Conservation (phyloP, 1,140 invertebrate species). For the Atta cephalotes region DNA sequence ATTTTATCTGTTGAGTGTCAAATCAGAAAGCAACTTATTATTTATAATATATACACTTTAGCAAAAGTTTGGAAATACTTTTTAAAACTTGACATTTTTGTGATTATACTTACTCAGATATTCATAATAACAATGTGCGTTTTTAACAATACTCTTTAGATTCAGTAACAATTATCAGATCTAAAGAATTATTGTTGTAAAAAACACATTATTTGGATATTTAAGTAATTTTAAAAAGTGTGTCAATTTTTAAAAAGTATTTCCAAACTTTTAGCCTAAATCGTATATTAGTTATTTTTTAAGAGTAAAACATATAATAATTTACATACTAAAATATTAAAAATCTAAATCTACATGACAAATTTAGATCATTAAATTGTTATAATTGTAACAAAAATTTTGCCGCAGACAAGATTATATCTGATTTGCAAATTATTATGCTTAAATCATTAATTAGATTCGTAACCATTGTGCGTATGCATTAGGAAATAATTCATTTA, state of each 20-base stretch:
- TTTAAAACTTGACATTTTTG: too few species aligned
- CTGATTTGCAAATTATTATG: neutral
- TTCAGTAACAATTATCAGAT: too few species aligned
- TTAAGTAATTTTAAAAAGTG: too few species aligned
- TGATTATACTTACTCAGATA: too few species aligned
- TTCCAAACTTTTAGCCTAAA: too few species aligned
- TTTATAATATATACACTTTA: neutral
- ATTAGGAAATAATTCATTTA: conserved; percentile 66
- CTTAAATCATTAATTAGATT: conserved; percentile 24
- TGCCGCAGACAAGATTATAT: neutral
- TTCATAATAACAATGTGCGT: too few species aligned
- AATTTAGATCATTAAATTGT: neutral
- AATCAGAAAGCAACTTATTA: neutral
- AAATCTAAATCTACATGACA: neutral
- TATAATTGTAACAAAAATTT: neutral
- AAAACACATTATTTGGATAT: too few species aligned
- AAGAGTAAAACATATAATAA: neutral
- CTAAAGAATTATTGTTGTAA: too few species aligned
- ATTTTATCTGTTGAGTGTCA: neutral
- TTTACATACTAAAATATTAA: neutral
- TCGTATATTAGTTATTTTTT: neutral
- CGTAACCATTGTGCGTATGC: neutral
- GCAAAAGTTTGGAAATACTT: too few species aligned
- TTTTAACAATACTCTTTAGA: too few species aligned
- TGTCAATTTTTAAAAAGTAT: too few species aligned